A percentile compares a stretch with the other conserved stretches of the same genome.
These are phyloP conservation scores for Ommatoiulus sabulosus DNA, from an alignment of 2,888 invertebrate species.

Conservation along the genomic window DNA sequence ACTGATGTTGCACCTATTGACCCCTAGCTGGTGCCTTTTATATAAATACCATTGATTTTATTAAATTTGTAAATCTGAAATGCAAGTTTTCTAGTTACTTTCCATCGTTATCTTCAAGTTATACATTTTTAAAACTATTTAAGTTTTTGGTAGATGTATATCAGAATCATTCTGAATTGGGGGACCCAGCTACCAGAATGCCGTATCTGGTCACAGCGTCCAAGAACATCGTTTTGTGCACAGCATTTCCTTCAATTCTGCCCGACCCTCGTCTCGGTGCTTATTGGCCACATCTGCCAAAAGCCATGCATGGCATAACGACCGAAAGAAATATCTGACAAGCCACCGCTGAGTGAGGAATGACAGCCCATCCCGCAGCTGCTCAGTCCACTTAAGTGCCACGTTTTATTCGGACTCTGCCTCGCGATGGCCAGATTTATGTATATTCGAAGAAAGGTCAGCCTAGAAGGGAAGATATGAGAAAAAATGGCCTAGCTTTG, in stretches of 20 bases:
- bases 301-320: background rate
- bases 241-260: background rate
- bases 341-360: constrained; percentile 2
- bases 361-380: constrained; percentile 38
- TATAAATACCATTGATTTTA: too few species aligned
- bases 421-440: constrained; percentile 8
- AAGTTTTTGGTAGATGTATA: too few species aligned
- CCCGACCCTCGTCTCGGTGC: background rate
- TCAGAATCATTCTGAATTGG: too few species aligned
- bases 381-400: constrained; percentile 20
- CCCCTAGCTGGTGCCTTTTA: too few species aligned
- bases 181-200: too few species aligned
- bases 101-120: too few species aligned
- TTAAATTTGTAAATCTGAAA: too few species aligned
- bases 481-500: background rate
- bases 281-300: constrained; percentile 29
- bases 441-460: constrained; percentile 37
- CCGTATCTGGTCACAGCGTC: too few species aligned
- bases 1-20: too few species aligned
- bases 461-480: background rate
- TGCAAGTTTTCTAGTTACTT: too few species aligned
- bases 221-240: too few species aligned
- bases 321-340: background rate
- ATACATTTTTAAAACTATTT: too few species aligned
- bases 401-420: background rate